Conservation (phyloP, 1,140 invertebrate species). For the Diachasma alloeum region DNA sequence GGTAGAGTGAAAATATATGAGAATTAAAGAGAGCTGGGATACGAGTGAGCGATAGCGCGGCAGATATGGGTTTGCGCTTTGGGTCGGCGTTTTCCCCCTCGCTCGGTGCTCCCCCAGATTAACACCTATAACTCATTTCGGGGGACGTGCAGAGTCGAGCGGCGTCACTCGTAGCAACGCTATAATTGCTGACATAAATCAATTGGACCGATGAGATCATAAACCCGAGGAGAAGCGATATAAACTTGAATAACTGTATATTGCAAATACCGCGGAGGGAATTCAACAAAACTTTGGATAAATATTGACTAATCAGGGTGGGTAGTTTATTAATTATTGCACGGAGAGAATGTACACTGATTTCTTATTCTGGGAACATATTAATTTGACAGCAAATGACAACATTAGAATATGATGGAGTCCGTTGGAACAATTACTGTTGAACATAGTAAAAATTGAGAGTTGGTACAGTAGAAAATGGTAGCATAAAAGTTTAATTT, state of each 20-base stretch:
- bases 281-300: neutral
- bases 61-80: slow-evolving; percentile 9
- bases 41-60: neutral
- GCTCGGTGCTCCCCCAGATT: slow-evolving; percentile 48
- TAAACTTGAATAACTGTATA: neutral
- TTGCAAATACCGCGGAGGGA: neutral
- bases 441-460: no score
- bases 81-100: neutral
- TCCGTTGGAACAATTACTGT: no score
- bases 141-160: slow-evolving; percentile 52
- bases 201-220: slow-evolving; percentile 65
- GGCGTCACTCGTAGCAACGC: slow-evolving; percentile 61
- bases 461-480: no score
- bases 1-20: neutral
- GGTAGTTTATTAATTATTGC: no score
- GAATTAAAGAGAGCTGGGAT: neutral
- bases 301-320: no score
- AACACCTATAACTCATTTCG: slow-evolving; percentile 63
- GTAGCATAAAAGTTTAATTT: no score
- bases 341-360: no score
- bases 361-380: no score
- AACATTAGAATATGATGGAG: no score
- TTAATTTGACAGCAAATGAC: no score
- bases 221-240: slow-evolving; percentile 51
- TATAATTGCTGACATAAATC: slow-evolving; percentile 67